Conservation (phyloP, 2,113 vertebrate genomes). For the Ctenomys sociabilis region DNA sequence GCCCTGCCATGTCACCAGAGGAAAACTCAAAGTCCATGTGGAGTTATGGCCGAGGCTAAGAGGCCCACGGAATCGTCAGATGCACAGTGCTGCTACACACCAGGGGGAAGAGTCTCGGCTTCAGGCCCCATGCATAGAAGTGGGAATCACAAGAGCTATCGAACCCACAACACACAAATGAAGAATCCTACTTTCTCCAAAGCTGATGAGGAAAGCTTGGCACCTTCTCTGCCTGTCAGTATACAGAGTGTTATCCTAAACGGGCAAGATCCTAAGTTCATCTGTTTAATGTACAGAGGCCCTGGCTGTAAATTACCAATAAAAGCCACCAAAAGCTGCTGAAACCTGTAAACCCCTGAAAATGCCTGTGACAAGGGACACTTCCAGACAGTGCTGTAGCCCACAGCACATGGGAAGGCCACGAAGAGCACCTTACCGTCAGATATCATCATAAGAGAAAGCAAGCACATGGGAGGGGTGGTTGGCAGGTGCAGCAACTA, state of each 20-base stretch:
- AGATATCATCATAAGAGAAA: background rate
- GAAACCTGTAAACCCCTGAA: background rate
- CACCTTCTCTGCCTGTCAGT: background rate
- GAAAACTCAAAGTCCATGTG: background rate
- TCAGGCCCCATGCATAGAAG: background rate
- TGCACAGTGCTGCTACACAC: background rate
- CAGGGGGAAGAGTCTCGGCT: background rate
- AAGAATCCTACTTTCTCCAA: background rate
- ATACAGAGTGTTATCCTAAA: background rate
- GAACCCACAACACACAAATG: background rate
- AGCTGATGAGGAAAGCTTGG: background rate
- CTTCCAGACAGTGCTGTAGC: background rate
- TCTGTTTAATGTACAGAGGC: background rate
- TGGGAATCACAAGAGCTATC: background rate
- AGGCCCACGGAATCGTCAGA: background rate
- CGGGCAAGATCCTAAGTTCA: background rate
- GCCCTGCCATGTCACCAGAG: background rate
- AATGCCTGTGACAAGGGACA: background rate
- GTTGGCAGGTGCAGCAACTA: background rate
- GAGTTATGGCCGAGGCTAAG: background rate
- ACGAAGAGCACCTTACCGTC: background rate
- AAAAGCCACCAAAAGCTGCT: constrained; percentile 1
- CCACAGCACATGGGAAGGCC: background rate
- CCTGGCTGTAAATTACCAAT: background rate
- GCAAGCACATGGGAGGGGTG: background rate